Conservation (phyloP, 2,113 vertebrate species). For the Peromyscus maniculatus region DNA sequence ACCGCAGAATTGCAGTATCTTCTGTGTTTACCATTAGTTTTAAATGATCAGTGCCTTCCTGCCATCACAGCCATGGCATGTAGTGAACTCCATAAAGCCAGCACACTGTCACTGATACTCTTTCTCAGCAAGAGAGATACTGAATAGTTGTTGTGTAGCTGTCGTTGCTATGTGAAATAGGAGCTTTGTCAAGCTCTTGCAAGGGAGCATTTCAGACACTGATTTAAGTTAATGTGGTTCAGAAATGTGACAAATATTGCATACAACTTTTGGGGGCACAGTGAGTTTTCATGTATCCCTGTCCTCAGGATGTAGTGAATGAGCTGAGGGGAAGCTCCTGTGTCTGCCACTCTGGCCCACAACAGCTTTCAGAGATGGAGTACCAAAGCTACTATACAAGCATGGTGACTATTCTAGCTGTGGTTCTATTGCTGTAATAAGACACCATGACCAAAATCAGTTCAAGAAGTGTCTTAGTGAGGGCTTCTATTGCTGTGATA, state of each 20-base stretch:
- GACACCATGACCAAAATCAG: background rate
- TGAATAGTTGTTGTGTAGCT: background rate
- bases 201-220: background rate
- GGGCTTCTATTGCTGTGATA: background rate
- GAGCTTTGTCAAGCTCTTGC: background rate
- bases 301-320: background rate
- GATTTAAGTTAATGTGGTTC: background rate
- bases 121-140: background rate
- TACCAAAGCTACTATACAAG: background rate
- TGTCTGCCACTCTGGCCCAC: background rate
- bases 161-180: background rate
- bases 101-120: too few species aligned
- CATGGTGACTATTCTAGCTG: background rate
- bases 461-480: background rate
- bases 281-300: background rate
- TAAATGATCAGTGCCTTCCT: background rate
- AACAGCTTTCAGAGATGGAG: background rate
- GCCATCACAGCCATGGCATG: background rate
- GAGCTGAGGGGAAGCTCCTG: background rate
- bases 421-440: background rate
- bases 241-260: background rate
- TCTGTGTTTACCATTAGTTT: background rate
- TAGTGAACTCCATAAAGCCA: background rate
- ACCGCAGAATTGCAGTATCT: background rate
- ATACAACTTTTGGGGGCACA: background rate